A percentile compares a stretch with the other conserved stretches of the same genome.
These are phyloP conservation scores for Todiramphus saurophagus DNA, from an alignment of 2,113 vertebrate species.

Conservation along the genomic window DNA sequence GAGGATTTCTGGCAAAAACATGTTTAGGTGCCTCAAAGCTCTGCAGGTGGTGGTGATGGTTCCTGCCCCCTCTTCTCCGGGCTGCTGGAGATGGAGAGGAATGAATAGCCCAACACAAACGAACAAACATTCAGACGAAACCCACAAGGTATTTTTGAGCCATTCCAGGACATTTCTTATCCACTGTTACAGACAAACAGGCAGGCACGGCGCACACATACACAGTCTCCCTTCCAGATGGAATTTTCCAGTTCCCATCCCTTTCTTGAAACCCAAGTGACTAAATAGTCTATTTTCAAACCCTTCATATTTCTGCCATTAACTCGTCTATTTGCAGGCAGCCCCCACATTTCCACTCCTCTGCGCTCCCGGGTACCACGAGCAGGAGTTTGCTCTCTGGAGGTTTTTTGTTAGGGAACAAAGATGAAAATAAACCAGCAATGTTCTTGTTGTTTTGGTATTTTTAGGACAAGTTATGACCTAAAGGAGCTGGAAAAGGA, in stretches of 20 bases:
- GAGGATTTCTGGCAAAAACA: constrained; percentile 61
- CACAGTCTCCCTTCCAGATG: constrained; percentile 45
- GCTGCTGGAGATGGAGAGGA: constrained; percentile 46
- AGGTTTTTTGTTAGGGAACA: constrained; percentile 48
- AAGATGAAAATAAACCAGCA: constrained; percentile 51
- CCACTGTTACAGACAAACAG: constrained; percentile 63
- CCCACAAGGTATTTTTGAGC: constrained; percentile 67
- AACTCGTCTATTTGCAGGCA: constrained; percentile 45
- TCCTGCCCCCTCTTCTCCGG: constrained; percentile 38
- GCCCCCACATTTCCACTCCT: constrained; percentile 34
- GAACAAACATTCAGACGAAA: constrained; percentile 36
- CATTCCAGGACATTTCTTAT: constrained; percentile 61
- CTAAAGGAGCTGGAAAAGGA: constrained; percentile 35
- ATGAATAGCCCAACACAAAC: constrained; percentile 4
- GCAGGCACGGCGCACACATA: constrained; percentile 12
- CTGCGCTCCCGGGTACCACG: constrained; percentile 20
- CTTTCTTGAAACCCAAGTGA: constrained; percentile 44
- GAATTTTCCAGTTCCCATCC: constrained; percentile 68
- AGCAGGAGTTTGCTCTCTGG: constrained; percentile 42
- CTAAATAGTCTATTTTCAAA: constrained; percentile 51
- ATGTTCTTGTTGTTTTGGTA: constrained; percentile 35
- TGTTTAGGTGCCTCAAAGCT: constrained; percentile 34
- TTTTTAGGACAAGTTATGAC: constrained; percentile 42
- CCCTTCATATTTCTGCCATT: constrained; percentile 56
- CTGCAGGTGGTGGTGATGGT: constrained; percentile 61